Evolutionary conservation across 2,888 invertebrate species (phyloP).

Genomic region (Drosophila maculinotata): DNA sequence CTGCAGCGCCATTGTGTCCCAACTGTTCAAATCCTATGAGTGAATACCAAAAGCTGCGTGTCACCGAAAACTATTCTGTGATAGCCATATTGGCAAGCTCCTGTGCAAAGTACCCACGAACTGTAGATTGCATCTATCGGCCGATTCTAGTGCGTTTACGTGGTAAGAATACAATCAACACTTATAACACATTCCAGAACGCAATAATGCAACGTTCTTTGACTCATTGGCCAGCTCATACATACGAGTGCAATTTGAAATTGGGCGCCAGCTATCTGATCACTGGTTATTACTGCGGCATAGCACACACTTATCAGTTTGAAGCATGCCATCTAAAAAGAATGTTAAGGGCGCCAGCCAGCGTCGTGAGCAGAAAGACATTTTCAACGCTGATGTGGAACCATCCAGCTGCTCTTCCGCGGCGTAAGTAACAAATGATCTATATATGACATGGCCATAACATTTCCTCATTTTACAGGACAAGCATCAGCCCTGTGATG

Average conservation of each 20-base stretch:
- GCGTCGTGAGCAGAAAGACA: constrained; percentile 36
- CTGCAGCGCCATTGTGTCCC: constrained; percentile 78
- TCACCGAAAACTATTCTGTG: constrained; percentile 70
- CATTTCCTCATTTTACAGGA: too few relatives aligned
- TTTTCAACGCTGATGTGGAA: too few relatives aligned
- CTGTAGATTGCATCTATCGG: constrained; percentile 66
- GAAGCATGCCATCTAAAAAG: constrained; percentile 82
- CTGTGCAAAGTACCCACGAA: constrained; percentile 71
- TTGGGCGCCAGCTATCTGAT: constrained; percentile 80
- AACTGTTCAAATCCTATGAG: constrained; percentile 78
- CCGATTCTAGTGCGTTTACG: constrained; percentile 65
- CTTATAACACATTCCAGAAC: too few relatives aligned
- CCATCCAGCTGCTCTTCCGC: too few relatives aligned
- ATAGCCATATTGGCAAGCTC: constrained; percentile 73
- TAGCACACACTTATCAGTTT: constrained; percentile 63
- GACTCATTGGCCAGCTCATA: constrained; percentile 73
- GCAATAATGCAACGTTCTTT: too few relatives aligned
- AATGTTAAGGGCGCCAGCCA: constrained; percentile 26
- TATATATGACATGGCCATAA: too few relatives aligned
- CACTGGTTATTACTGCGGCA: constrained; percentile 76
- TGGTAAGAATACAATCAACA: constrained; percentile 57
- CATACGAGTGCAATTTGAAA: constrained; percentile 75
- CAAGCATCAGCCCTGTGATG: too few relatives aligned
- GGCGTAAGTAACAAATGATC: too few relatives aligned
- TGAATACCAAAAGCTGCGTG: constrained; percentile 81